A percentile compares a stretch with the other conserved stretches of the same genome.
Conservation (phyloP, 2,797 vertebrate species). For the Acipenser transmontanus region DNA sequence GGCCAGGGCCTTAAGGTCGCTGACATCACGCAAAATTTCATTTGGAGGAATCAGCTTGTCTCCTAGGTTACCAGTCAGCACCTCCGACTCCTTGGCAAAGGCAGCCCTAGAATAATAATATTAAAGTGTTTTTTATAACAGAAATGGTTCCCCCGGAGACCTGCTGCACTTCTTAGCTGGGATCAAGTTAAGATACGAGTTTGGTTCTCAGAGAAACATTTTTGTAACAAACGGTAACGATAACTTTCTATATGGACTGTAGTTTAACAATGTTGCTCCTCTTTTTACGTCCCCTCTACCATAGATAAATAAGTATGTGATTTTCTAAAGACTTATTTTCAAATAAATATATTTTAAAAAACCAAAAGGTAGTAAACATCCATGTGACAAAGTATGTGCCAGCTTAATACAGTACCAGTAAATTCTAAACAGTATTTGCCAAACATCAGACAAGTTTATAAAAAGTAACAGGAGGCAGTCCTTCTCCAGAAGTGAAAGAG, state of each 20-base stretch:
- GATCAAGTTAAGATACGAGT: too few relatives aligned
- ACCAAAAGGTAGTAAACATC: too few relatives aligned
- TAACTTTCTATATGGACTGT: too few relatives aligned
- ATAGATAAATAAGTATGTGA: neutral
- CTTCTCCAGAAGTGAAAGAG: neutral
- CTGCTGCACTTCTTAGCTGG: too few relatives aligned
- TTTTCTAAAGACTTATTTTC: neutral
- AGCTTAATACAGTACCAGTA: too few relatives aligned
- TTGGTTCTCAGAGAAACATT: too few relatives aligned
- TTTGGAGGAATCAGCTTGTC: constrained; percentile 92
- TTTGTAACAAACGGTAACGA: too few relatives aligned
- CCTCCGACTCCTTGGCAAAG: constrained; percentile 93
- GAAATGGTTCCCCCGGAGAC: too few relatives aligned
- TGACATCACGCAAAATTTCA: constrained; percentile 90
- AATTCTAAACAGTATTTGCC: too few relatives aligned
- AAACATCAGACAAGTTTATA: neutral
- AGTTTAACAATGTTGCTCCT: too few relatives aligned
- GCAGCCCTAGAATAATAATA: constrained; percentile 67
- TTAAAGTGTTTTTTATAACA: neutral
- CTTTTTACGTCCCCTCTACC: too few relatives aligned
- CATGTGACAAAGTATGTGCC: too few relatives aligned
- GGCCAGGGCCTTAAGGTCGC: constrained; percentile 91
- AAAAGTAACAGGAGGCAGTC: neutral
- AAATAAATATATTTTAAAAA: neutral
- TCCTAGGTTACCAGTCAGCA: constrained; percentile 91